These are phyloP conservation scores for Muraenolepis orangiensis DNA, from an alignment of 2,797 vertebrate species.

Conservation along the genomic window DNA sequence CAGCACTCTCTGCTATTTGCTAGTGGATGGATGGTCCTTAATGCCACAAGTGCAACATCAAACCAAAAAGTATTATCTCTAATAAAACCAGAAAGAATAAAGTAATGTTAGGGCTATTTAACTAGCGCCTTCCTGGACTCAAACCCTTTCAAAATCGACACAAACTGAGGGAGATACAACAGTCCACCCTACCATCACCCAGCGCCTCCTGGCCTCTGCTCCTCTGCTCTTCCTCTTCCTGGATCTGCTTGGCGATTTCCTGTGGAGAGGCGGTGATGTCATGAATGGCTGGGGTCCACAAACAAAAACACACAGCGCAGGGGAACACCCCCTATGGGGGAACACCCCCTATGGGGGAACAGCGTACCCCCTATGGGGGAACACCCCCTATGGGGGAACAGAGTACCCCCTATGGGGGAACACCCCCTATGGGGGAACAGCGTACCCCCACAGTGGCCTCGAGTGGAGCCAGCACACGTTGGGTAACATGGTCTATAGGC, in stretches of 20 bases:
- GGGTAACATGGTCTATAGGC: not conserved
- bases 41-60: not conserved
- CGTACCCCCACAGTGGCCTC: not conserved
- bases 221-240: constrained; percentile 73
- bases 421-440: not conserved
- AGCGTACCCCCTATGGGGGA: no score
- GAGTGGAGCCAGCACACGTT: not conserved
- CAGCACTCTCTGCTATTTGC: not conserved
- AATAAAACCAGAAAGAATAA: not conserved
- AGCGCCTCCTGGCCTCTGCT: constrained; percentile 41
- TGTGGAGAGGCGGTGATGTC: constrained; percentile 40
- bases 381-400: not conserved
- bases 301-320: not conserved
- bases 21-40: not conserved
- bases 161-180: not conserved
- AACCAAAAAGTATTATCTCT: not conserved
- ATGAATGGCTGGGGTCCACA: not conserved
- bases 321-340: not conserved
- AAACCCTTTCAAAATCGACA: not conserved
- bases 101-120: not conserved
- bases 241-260: constrained; percentile 77
- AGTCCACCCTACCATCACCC: constrained; percentile 53
- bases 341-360: not conserved
- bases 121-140: not conserved
- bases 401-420: no score